A percentile compares a stretch with the other conserved stretches of the same genome.
phyloP scores from a whole-genome alignment of 2,888 invertebrate species.

The Trissoscelio sp. region DNA sequence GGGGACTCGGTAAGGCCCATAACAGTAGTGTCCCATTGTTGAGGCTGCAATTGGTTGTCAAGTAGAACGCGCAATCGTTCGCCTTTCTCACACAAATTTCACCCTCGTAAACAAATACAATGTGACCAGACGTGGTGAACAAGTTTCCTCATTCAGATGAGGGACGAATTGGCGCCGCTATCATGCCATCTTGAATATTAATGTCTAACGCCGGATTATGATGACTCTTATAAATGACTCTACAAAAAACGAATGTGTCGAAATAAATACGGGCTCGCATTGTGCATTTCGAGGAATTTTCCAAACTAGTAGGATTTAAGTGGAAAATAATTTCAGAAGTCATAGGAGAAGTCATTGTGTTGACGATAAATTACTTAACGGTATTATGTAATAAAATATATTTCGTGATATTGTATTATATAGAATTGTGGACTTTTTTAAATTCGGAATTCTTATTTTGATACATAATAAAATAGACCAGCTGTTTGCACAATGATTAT shows the following conservation, averaged over 20 bases:
- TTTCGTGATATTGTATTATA: too few species aligned
- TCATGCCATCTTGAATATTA: slow-evolving; percentile 47
- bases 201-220: slow-evolving; percentile 39
- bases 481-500: too few species aligned
- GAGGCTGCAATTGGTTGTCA: slow-evolving; percentile 63
- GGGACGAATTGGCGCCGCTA: slow-evolving; percentile 45
- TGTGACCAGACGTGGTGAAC: slow-evolving; percentile 27
- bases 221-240: slow-evolving; percentile 31
- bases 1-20: slow-evolving; percentile 70
- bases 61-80: slow-evolving; percentile 56
- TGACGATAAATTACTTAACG: slow-evolving; percentile 14
- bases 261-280: slow-evolving; percentile 30
- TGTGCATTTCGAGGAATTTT: slow-evolving; percentile 39
- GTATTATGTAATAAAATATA: slow-evolving; percentile 18
- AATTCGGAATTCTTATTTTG: too few species aligned
- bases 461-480: too few species aligned
- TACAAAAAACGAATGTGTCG: slow-evolving; percentile 27
- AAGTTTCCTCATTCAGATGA: slow-evolving; percentile 18
- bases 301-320: background rate
- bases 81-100: slow-evolving; percentile 55
- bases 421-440: too few species aligned
- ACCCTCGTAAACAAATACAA: slow-evolving; percentile 62
- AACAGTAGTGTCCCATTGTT: slow-evolving; percentile 72
- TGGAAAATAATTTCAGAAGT: slow-evolving; percentile 35
- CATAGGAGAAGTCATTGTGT: slow-evolving; percentile 13